A percentile compares a stretch with the other conserved stretches of the same genome.
phyloP scores from a whole-genome alignment of 2,113 vertebrate species.

The Phrynosoma blainvillii region DNA sequence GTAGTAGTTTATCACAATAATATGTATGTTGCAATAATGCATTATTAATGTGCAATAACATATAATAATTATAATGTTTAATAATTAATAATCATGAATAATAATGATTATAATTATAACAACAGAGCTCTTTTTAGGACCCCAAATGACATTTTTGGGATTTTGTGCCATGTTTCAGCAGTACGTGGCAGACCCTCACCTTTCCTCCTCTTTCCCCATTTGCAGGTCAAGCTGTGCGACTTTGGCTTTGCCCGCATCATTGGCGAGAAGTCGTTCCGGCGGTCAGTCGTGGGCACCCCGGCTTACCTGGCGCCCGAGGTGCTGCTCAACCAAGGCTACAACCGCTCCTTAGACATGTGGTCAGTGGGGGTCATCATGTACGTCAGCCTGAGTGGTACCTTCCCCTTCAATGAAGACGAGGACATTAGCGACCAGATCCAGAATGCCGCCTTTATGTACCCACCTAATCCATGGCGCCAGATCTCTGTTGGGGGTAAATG shows the following conservation, averaged over 20 bases:
- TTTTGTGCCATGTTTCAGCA: too few relatives aligned
- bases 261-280: constrained; percentile 92
- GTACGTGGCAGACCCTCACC: too few relatives aligned
- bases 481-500: constrained; percentile 85
- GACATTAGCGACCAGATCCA: constrained; percentile 95
- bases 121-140: too few relatives aligned
- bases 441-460: constrained; percentile 95
- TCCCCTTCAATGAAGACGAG: constrained; percentile 93
- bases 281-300: constrained; percentile 91
- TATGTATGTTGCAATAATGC: too few relatives aligned
- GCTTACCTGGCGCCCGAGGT: constrained; percentile 92
- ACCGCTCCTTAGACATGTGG: constrained; percentile 95
- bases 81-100: too few relatives aligned
- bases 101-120: too few relatives aligned
- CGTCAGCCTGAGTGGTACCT: constrained; percentile 91
- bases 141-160: too few relatives aligned
- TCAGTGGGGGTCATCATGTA: constrained; percentile 94
- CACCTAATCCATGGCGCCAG: constrained; percentile 88
- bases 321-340: constrained; percentile 92
- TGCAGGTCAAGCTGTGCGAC: constrained; percentile 91
- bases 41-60: too few relatives aligned
- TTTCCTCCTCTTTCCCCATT: rapidly evolving
- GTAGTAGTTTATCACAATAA: too few relatives aligned
- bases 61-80: too few relatives aligned
- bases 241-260: constrained; percentile 94